Evolutionary conservation across 2,888 invertebrate species (phyloP), one percentile per base, ranked within the genome.

Genomic region (Latrodectus elegans): DNA sequence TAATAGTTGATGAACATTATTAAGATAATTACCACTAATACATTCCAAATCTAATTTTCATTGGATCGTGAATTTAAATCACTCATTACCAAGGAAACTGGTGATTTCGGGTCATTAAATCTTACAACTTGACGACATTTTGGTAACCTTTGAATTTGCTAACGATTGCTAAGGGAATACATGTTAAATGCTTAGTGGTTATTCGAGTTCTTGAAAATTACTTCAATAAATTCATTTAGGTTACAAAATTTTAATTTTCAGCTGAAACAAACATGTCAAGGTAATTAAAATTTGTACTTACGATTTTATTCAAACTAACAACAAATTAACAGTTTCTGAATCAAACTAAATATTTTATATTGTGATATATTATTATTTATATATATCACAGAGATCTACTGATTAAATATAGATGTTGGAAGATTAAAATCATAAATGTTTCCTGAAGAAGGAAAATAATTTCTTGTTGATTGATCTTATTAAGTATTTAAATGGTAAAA

Each of bases 101-200:
- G 68, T 70, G 53, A 82, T 70, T 51, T 65, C 38, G 75, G 68
- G 55, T 75, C 82, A 70, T 82, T 82, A 70, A 82, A 74, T 74
- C 68, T 65, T 6, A 67, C 17, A 67, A 82, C 73, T 74, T 55
- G 73, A 82, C 26, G 75, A 53, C 70, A n/a, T 74, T 70, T 38
- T 49, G 60, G 38, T 79, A 68, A 71, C 78, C 78, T n/a, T n/a
- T 14, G 65, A 53, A 64, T 75, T 77, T 71, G 26, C 26, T 22
- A 77, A 64, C 60, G 71, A 64, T 80, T 71, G 73, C 64, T 26
- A 4, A 51, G 79, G 60, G 67, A 67, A 67, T 81, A 67, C 51
- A 67, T 67, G 76, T 64, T 15, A 14, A 26, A 67, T 22, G 26
- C 17, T 67, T 11, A 67, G n/a, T 15, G 17, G 17, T 17, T 22